These are phyloP conservation scores for Seriola rivoliana DNA, from an alignment of 2,113 vertebrate genomes.

Conservation along the genomic window DNA sequence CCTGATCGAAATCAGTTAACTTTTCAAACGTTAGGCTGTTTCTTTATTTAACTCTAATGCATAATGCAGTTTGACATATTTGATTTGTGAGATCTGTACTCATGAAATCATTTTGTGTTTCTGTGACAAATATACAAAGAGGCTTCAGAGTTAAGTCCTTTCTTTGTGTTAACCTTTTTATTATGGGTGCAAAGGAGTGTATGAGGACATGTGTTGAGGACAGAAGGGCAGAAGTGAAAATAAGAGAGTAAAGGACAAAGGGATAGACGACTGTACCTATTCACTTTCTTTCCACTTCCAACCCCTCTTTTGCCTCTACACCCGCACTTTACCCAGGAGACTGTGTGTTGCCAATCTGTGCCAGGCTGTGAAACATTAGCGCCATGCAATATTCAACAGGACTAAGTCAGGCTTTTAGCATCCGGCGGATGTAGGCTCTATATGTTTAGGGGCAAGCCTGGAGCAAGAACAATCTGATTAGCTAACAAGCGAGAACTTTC, in stretches of 20 bases:
- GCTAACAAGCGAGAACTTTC: constrained; percentile 63
- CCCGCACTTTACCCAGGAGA: constrained; percentile 64
- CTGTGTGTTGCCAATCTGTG: constrained; percentile 74
- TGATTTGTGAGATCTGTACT: not conserved
- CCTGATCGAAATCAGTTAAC: not conserved
- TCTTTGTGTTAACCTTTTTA: too few relatives aligned
- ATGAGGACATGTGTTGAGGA: too few relatives aligned
- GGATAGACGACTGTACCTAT: not conserved
- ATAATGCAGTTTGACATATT: too few relatives aligned
- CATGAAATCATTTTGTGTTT: too few relatives aligned
- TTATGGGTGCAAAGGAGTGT: too few relatives aligned
- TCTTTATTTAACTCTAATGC: not conserved
- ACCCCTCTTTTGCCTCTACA: not conserved
- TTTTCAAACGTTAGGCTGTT: not conserved
- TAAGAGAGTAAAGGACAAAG: not conserved
- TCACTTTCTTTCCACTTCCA: constrained; percentile 16
- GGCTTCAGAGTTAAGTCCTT: not conserved
- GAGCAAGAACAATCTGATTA: constrained; percentile 79
- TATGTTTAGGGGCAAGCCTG: constrained; percentile 78
- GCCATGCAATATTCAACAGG: constrained; percentile 82
- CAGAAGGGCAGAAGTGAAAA: too few relatives aligned
- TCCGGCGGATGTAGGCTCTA: constrained; percentile 54
- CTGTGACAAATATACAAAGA: not conserved
- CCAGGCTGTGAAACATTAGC: constrained; percentile 78
- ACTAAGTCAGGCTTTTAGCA: constrained; percentile 85